These are phyloP conservation scores for Magallana nippona DNA, from an alignment of 2,888 invertebrate species.

Conservation along the genomic window DNA sequence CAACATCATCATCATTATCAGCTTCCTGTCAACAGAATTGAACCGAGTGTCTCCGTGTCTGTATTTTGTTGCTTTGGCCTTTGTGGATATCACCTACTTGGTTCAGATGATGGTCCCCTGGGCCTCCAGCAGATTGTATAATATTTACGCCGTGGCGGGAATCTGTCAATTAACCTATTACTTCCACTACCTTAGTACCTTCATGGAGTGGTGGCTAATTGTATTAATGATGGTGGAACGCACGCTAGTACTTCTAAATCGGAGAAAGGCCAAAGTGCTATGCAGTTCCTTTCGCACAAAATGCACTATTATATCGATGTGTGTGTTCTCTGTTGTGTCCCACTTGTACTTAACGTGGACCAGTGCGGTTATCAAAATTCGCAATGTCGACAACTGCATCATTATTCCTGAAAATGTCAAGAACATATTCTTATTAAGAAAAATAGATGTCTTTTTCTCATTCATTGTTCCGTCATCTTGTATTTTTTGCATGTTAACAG, in stretches of 20 bases:
- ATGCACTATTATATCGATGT: conserved; percentile 56
- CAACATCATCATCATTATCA: conserved; percentile 52
- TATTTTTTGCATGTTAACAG: conserved; percentile 35
- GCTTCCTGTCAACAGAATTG: conserved; percentile 56
- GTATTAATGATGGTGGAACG: conserved; percentile 58
- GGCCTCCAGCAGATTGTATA: conserved; percentile 55
- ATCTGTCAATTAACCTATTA: conserved; percentile 63
- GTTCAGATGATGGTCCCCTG: conserved; percentile 60
- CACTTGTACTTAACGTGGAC: conserved; percentile 65
- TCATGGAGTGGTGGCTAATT: conserved; percentile 60
- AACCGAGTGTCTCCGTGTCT: conserved; percentile 57
- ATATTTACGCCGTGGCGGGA: conserved; percentile 61
- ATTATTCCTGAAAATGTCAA: conserved; percentile 65
- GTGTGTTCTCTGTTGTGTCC: conserved; percentile 58
- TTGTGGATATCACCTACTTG: conserved; percentile 58
- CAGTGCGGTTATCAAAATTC: conserved; percentile 54
- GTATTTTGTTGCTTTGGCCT: conserved; percentile 57
- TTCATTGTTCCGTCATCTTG: conserved; percentile 60
- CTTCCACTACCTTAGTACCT: conserved; percentile 59
- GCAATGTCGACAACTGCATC: conserved; percentile 54
- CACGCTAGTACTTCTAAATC: conserved; percentile 48
- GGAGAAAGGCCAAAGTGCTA: conserved; percentile 48
- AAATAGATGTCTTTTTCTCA: conserved; percentile 67
- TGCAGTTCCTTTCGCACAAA: conserved; percentile 60
- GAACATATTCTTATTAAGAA: conserved; percentile 63